Conservation (phyloP, 2,888 invertebrate species). For the Petrolisthes cinctipes region DNA sequence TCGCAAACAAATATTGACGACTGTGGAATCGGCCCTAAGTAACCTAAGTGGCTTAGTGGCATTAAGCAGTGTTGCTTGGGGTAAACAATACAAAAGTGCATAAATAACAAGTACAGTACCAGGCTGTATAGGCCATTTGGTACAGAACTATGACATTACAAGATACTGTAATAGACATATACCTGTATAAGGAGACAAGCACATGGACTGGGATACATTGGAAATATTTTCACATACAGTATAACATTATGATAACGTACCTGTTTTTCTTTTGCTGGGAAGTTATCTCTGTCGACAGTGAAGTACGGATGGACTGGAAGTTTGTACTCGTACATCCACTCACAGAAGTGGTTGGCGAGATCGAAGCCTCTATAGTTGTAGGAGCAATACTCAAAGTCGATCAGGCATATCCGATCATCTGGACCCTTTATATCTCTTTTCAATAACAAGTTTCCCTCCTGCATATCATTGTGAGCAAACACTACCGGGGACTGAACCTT, state of each 20-base stretch:
- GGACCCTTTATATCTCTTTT: slow-evolving; percentile 69
- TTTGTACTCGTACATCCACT: slow-evolving; percentile 92
- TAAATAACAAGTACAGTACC: background rate
- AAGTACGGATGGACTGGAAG: slow-evolving; percentile 83
- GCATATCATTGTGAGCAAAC: slow-evolving; percentile 95
- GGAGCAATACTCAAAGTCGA: slow-evolving; percentile 95
- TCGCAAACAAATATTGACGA: no score
- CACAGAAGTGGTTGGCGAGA: slow-evolving; percentile 93
- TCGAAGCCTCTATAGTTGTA: slow-evolving; percentile 95
- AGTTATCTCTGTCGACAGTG: slow-evolving; percentile 77
- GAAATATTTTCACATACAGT: no score
- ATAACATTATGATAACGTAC: slow-evolving; percentile 71
- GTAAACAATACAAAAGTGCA: no score
- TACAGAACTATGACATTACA: no score
- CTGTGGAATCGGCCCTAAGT: no score
- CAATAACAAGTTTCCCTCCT: slow-evolving; percentile 84
- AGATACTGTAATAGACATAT: no score
- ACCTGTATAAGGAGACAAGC: no score
- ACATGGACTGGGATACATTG: no score
- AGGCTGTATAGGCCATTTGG: no score
- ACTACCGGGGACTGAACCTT: slow-evolving; percentile 82
- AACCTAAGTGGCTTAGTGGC: no score
- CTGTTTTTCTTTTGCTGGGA: slow-evolving; percentile 85
- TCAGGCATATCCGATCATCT: slow-evolving; percentile 78
- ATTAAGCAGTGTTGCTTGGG: no score